These are phyloP conservation scores for Xenentodon cancila DNA, from an alignment of 2,797 vertebrate genomes.

Conservation along the genomic window DNA sequence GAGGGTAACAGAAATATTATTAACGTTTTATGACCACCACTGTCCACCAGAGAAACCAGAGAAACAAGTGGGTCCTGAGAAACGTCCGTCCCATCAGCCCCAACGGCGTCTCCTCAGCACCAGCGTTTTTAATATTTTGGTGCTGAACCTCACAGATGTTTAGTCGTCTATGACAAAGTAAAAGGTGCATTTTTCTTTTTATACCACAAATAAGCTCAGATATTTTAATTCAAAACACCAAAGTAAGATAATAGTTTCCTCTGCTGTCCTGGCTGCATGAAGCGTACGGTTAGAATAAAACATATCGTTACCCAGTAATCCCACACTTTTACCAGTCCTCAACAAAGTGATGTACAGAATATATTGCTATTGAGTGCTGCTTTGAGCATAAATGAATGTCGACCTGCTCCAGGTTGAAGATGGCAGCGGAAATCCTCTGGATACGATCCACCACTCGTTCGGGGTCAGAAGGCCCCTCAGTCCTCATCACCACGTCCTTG, in stretches of 20 bases:
- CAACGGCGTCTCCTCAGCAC: not conserved
- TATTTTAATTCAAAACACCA: not conserved
- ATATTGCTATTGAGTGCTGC: too few species aligned
- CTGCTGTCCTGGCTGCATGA: too few species aligned
- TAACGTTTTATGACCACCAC: not conserved
- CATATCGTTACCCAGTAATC: too few species aligned
- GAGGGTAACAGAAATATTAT: conserved; percentile 2
- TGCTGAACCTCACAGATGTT: conserved; percentile 12
- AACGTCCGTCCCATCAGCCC: conserved; percentile 4
- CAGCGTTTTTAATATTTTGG: conserved; percentile 8
- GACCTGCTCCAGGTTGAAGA: conserved; percentile 98
- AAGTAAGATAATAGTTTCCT: not conserved
- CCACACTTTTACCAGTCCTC: too few species aligned
- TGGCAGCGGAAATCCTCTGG: conserved; percentile 97
- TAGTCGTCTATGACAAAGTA: conserved; percentile 2
- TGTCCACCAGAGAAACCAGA: not conserved
- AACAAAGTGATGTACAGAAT: too few species aligned
- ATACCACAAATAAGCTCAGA: not conserved
- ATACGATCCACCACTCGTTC: conserved; percentile 92
- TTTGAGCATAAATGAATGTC: not conserved
- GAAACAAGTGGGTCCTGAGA: not conserved
- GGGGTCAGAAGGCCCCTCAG: conserved; percentile 87
- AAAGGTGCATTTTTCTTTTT: not conserved
- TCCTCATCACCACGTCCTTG: conserved; percentile 89
- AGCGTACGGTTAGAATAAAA: too few species aligned